Conservation (phyloP, 2,888 invertebrate species). For the Leptopilina myrica region DNA sequence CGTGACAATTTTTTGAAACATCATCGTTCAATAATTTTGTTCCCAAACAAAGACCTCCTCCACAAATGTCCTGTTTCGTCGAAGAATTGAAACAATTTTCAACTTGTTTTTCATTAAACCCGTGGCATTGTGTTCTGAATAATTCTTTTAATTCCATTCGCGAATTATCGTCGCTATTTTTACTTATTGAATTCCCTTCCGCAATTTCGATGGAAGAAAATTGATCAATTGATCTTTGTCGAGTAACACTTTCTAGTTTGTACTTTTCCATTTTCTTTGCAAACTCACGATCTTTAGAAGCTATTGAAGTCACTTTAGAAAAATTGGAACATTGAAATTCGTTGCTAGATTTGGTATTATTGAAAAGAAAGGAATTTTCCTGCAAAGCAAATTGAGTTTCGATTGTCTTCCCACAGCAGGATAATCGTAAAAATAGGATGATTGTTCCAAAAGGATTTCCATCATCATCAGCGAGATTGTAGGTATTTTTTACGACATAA, state of each 20-base stretch:
- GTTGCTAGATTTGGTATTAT: conserved; percentile 60
- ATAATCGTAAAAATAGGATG: conserved; percentile 64
- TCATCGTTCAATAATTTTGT: conserved; percentile 39
- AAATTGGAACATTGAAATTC: conserved; percentile 61
- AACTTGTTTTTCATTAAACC: conserved; percentile 29
- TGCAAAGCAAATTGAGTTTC: conserved; percentile 65
- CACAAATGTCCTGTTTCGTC: conserved; percentile 50
- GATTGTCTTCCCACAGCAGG: conserved; percentile 68
- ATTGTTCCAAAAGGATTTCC: conserved; percentile 65
- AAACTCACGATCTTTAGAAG: conserved; percentile 21
- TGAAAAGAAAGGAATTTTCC: conserved; percentile 65
- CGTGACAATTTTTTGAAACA: too few relatives aligned
- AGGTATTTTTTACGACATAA: conserved; percentile 59
- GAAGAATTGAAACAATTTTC: conserved; percentile 38
- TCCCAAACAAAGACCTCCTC: conserved; percentile 50
- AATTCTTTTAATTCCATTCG: conserved; percentile 17
- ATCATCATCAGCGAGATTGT: conserved; percentile 59
- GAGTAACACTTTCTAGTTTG: conserved; percentile 41
- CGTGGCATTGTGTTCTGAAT: not conserved
- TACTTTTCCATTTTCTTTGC: conserved; percentile 52
- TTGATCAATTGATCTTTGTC: too few relatives aligned
- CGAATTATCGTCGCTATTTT: not conserved
- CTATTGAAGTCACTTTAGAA: conserved; percentile 28
- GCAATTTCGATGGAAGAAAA: too few relatives aligned
- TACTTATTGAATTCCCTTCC: conserved; percentile 23